phyloP scores from a whole-genome alignment of 2,888 invertebrate genomes.

The Scrobipalpa atriplicella region DNA sequence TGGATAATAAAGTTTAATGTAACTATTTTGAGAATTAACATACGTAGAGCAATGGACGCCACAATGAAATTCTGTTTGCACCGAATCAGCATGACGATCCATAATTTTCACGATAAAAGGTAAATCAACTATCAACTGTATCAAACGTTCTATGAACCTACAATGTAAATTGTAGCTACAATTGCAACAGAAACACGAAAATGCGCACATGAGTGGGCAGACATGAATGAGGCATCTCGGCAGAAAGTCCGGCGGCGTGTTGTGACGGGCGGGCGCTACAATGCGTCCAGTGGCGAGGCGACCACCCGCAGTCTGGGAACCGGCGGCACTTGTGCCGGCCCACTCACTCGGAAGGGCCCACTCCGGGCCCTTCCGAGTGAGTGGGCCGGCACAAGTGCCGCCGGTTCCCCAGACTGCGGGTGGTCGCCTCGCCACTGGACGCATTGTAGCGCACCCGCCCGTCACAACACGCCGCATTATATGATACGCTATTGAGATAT shows the following conservation, averaged over 20 bases:
- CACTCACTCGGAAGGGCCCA: constrained; percentile 66
- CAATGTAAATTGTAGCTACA: not conserved
- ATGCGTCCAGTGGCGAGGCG: constrained; percentile 50
- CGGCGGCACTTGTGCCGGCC: constrained; percentile 48
- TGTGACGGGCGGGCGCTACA: constrained; percentile 62
- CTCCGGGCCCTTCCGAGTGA: constrained; percentile 55
- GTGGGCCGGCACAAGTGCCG: constrained; percentile 56
- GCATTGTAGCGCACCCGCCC: constrained; percentile 56
- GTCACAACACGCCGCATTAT: constrained; percentile 55
- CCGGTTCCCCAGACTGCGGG: constrained; percentile 65
- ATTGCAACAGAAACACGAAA: constrained; percentile 8
- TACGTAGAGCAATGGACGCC: too few species aligned
- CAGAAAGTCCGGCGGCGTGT: constrained; percentile 45
- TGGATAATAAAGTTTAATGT: too few species aligned
- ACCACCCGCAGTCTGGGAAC: constrained; percentile 69
- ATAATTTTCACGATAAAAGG: not conserved
- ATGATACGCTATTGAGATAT: constrained; percentile 52
- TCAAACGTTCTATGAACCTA: not conserved
- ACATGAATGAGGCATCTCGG: constrained; percentile 23
- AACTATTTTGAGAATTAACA: too few species aligned
- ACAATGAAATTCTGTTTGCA: too few species aligned
- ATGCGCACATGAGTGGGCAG: not conserved
- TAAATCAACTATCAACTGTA: not conserved
- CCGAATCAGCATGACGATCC: not conserved
- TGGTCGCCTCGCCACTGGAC: constrained; percentile 57